Base-by-base conservation (phyloP, 2,888 invertebrate species). In the Chaetoderma sp. region DNA sequence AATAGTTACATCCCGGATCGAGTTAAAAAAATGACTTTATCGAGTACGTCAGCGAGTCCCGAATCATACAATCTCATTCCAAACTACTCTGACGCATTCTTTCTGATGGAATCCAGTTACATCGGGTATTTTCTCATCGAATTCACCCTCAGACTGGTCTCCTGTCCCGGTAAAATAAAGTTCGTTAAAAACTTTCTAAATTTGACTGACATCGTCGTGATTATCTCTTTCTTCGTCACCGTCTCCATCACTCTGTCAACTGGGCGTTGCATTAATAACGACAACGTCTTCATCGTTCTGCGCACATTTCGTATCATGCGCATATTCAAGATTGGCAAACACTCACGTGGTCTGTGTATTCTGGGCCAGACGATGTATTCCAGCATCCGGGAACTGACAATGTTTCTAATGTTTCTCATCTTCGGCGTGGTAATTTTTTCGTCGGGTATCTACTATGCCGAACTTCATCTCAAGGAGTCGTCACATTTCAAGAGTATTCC, bases 101-200 rank as follows among this genome's bases (percentile, higher is more conserved):
- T 83, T 70, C 65, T 86, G 10, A 73, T 83, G n/a, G 86, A 86
- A 65, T 74, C 79, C 23, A 66, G 78, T 36, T 86, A 85, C 66
- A 84, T 86, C 23, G 63, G 74, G 13, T 86, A 84, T 83, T 86
- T 86, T 70, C 78, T 83, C 4, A 58, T 83, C n/a, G 86, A 86
- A 71, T 74, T 86, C 16, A 64, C 79, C 0, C 65, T 82, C 4
- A 67, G 86, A 18, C 70, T 81, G 36, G 50, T 76, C 8, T 76
- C 78, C n/a, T 78, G 80, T 61, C 85, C 86, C 1, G 77, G 78
- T 23, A 80, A 80, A 50, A n/a, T 75, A 13, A 45, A 57, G 4
- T 86, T 86, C 67, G 23, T 77, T 4, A 82, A 79, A 49, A 75
- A 73, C 45, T 63, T 81, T 23, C 75, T 80, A 65, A 86, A 86